Conservation (phyloP, 2,797 vertebrate species). For the Mus spretus region DNA sequence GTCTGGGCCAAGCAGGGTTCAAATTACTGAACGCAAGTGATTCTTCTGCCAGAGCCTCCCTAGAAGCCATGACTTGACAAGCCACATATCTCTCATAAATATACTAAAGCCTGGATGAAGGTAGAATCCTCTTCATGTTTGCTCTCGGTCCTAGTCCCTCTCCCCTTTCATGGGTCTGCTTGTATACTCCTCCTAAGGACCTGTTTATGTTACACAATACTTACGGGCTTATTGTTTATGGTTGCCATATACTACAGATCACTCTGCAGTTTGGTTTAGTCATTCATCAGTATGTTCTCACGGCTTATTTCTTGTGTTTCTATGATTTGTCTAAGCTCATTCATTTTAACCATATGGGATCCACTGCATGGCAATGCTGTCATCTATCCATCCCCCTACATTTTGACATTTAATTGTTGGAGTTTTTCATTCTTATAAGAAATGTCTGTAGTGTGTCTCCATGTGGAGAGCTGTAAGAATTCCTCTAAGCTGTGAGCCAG, state of each 20-base stretch:
- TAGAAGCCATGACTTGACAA: neutral
- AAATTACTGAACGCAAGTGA: neutral
- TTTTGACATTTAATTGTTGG: neutral
- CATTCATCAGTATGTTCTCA: neutral
- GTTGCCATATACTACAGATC: neutral
- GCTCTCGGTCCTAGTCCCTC: neutral
- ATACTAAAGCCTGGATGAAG: conserved; percentile 48
- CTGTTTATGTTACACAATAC: neutral
- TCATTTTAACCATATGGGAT: conserved; percentile 32
- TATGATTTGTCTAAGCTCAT: conserved; percentile 48
- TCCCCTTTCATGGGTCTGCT: neutral
- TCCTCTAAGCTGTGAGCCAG: conserved; percentile 33
- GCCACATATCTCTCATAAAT: neutral
- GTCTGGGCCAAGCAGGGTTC: neutral
- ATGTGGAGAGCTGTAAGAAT: neutral
- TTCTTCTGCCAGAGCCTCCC: neutral
- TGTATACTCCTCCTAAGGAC: neutral
- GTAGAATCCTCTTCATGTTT: conserved; percentile 2
- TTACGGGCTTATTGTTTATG: neutral
- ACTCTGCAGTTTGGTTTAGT: conserved; percentile 18
- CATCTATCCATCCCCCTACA: conserved; percentile 3
- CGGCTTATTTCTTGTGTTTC: conserved; percentile 32
- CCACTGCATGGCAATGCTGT: neutral
- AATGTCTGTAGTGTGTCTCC: conserved; percentile 4
- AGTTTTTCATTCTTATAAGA: conserved; percentile 8